Base-by-base conservation (phyloP, 1,140 invertebrate genomes). In the Caenorhabditis tropicalis region DNA sequence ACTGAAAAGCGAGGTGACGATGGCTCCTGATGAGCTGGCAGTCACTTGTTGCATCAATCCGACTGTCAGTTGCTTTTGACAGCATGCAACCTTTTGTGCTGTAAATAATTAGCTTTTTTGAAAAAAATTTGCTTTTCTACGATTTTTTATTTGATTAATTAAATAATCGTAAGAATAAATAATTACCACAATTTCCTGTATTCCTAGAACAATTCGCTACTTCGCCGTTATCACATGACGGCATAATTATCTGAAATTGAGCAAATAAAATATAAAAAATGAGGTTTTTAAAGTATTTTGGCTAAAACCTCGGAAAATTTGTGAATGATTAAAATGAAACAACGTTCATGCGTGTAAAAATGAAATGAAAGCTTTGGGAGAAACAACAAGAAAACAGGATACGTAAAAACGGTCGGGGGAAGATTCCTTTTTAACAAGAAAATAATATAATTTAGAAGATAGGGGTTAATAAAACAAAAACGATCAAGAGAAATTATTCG, bases 1-100 rank as follows among this genome's bases (percentile, higher is more conserved):
- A 89, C 88, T 87, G n/a, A 89, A 53, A 16, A 89, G 53, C 21
- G 89, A 87, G 3, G 89, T 89, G 10, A 89, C 24, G 1, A 90
- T 48, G 2, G 89, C 89, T 29, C 89, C 89, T n/a, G 74, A 53
- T 5, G 85, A 90, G 10, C 87, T 85, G 2, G 89, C 81, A 27
- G 74, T 48, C 21, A 89, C 85, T 51, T 86, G 84, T 49, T 89
- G 79, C 7, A 70, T 53, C 36, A 87, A 39, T 10, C 65, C 56
- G 60, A 39, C 56, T 15, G 79, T 19, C 12, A 82, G 46, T 9
- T 84, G 29, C 70, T 65, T 74, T 24, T 79, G 58, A n/a, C 84
- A 65, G 21, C 58, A 85, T 51, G 43, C 60, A 19, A 43, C 65
- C 33, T 21, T 43, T 74, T 27, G 33, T 2, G 65, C 58, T 36